phyloP scores from a whole-genome alignment of 2,113 vertebrate genomes.

The Bothrops jararaca region DNA sequence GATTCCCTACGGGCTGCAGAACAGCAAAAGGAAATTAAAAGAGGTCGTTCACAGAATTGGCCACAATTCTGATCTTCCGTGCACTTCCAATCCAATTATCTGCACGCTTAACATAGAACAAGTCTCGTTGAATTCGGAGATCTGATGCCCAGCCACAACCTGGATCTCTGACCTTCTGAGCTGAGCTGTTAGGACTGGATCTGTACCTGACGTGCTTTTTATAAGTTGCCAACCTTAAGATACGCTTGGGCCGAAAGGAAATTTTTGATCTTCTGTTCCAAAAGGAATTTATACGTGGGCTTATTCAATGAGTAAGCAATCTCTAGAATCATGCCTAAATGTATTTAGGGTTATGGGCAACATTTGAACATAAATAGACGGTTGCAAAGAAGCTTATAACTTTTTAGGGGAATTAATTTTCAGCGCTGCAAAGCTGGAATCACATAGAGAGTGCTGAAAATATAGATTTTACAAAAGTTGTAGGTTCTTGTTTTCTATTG shows the following conservation, averaged over 20 bases:
- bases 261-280: background rate
- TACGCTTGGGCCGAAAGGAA: background rate
- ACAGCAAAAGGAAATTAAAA: background rate
- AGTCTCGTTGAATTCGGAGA: background rate
- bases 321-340: background rate
- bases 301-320: background rate
- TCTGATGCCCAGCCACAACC: background rate
- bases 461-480: background rate
- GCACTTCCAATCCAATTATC: no score
- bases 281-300: background rate
- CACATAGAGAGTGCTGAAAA: background rate
- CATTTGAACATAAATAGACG: background rate
- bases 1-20: background rate
- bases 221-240: background rate
- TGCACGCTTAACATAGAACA: background rate
- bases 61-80: background rate
- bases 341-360: background rate
- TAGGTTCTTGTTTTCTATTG: background rate
- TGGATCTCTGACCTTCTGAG: background rate
- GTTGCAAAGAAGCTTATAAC: background rate
- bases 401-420: background rate
- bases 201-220: background rate
- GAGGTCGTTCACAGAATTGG: fast-evolving
- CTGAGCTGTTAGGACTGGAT: background rate
- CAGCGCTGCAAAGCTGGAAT: background rate